These are phyloP conservation scores for Eulemur rubriventer DNA, from an alignment of 2,797 vertebrate species.

Conservation along the genomic window DNA sequence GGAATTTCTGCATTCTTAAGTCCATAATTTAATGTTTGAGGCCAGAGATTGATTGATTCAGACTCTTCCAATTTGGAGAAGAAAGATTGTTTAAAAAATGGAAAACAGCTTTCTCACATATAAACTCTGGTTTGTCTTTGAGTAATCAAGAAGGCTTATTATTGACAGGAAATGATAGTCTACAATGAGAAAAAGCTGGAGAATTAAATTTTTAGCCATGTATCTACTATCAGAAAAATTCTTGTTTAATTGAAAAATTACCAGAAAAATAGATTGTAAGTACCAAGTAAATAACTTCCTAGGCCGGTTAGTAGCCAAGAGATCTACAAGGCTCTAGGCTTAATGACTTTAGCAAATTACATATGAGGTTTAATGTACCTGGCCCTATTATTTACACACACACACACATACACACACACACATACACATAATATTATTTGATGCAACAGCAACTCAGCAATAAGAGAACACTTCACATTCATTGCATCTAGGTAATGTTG, in stretches of 20 bases:
- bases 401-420: background rate
- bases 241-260: background rate
- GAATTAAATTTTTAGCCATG: background rate
- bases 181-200: background rate
- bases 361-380: background rate
- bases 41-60: background rate
- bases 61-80: background rate
- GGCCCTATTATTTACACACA: too few relatives aligned
- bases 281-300: background rate
- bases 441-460: background rate
- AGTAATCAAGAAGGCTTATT: background rate
- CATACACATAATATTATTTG: background rate
- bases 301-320: background rate
- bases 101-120: background rate
- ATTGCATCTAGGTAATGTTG: background rate
- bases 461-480: background rate
- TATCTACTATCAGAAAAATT: background rate
- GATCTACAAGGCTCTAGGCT: background rate
- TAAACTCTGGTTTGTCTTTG: background rate
- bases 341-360: background rate
- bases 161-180: background rate
- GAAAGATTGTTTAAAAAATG: background rate
- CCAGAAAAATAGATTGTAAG: background rate
- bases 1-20: background rate
- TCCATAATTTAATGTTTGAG: background rate